phyloP scores from a whole-genome alignment of 1,140 invertebrate genomes.

The Notospermus geniculatus region DNA sequence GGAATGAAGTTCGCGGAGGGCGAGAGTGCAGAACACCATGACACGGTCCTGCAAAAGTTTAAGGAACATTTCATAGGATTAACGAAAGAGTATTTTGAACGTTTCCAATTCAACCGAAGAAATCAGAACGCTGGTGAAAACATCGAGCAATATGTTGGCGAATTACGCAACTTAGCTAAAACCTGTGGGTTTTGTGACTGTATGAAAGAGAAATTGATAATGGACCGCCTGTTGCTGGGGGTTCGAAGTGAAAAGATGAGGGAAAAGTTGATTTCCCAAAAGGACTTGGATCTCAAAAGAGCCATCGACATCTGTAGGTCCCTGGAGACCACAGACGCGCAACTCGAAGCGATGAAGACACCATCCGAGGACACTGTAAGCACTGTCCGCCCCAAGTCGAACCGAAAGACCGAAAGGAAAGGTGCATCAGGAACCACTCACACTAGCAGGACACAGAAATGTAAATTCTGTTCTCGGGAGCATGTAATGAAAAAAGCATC shows the following conservation, averaged over 20 bases:
- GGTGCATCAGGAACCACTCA: not conserved
- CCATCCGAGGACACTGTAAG: not conserved
- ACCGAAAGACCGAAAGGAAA: too few species aligned
- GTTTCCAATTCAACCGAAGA: slow-evolving; percentile 6
- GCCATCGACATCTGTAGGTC: slow-evolving; percentile 6
- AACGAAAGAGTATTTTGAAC: slow-evolving; percentile 11
- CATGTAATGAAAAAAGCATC: not conserved
- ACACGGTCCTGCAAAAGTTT: slow-evolving; percentile 1
- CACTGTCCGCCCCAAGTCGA: not conserved
- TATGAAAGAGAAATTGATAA: not conserved
- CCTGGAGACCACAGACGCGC: not conserved
- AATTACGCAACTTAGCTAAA: slow-evolving; percentile 1
- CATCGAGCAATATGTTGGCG: slow-evolving; percentile 1
- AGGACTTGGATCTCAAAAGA: not conserved
- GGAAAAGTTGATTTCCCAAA: not conserved
- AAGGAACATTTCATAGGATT: not conserved
- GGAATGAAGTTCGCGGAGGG: not conserved
- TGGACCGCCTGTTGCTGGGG: slow-evolving; percentile 6
- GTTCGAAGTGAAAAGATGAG: not conserved
- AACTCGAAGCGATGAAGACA: not conserved
- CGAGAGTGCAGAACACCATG: not conserved
- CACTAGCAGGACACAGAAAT: not conserved
- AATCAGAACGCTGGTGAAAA: not conserved
- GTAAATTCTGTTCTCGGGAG: not conserved
- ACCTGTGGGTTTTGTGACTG: slow-evolving; percentile 11